These are phyloP conservation scores for Drosophila mulleri DNA, from an alignment of 2,888 invertebrate genomes.

Conservation along the genomic window DNA sequence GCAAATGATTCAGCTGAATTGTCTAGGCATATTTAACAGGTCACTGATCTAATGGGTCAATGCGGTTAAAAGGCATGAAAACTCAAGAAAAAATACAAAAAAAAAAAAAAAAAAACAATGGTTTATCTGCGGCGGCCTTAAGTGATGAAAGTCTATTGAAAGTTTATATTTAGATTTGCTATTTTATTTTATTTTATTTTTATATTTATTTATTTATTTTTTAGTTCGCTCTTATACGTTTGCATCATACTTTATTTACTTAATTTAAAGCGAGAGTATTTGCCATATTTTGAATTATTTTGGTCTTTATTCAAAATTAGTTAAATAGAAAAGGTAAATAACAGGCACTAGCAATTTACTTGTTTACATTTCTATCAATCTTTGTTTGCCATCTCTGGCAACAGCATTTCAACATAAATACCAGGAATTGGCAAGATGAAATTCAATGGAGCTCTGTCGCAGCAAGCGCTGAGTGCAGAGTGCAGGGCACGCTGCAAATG, in stretches of 20 bases:
- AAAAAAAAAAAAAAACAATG: too few relatives aligned
- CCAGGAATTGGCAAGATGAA: constrained; percentile 20
- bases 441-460: constrained; percentile 17
- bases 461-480: constrained; percentile 12
- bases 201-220: too few relatives aligned
- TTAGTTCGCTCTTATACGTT: too few relatives aligned
- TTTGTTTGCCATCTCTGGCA: constrained; percentile 15
- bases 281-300: too few relatives aligned
- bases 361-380: not conserved
- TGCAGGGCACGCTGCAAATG: constrained; percentile 59
- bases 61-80: not conserved
- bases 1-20: constrained; percentile 4
- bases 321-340: not conserved
- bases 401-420: constrained; percentile 21
- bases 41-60: not conserved
- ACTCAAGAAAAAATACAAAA: not conserved
- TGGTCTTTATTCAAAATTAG: too few relatives aligned
- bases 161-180: too few relatives aligned
- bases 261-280: too few relatives aligned
- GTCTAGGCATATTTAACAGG: not conserved
- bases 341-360: too few relatives aligned
- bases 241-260: too few relatives aligned
- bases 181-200: too few relatives aligned
- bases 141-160: too few relatives aligned
- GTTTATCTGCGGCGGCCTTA: too few relatives aligned